These are phyloP conservation scores for Craniophora ligustri DNA, from an alignment of 2,888 invertebrate genomes.

Conservation along the genomic window DNA sequence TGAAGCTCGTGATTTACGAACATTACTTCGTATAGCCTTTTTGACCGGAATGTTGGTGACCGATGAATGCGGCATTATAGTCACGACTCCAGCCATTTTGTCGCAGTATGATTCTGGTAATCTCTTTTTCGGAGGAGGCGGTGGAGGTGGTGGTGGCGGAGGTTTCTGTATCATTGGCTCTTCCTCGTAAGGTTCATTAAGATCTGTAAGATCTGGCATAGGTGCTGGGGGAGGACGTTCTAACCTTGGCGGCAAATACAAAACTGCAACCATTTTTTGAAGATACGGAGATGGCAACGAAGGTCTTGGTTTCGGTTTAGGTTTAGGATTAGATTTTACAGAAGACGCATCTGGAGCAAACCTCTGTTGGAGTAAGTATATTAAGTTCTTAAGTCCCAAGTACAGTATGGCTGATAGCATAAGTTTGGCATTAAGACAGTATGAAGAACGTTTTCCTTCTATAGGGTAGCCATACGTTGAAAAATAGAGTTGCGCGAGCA, in stretches of 20 bases:
- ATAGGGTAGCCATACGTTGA: slow-evolving; percentile 69
- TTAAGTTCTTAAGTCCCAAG: slow-evolving; percentile 72
- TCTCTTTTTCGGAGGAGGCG: slow-evolving; percentile 76
- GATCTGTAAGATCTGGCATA: slow-evolving; percentile 73
- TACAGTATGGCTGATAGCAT: slow-evolving; percentile 78
- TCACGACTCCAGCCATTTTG: slow-evolving; percentile 69
- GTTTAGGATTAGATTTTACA: slow-evolving; percentile 50
- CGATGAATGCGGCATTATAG: slow-evolving; percentile 62
- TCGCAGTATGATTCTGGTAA: slow-evolving; percentile 71
- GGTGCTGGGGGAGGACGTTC: slow-evolving; percentile 67
- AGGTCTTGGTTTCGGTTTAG: slow-evolving; percentile 59
- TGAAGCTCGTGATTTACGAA: slow-evolving; percentile 56
- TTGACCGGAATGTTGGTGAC: slow-evolving; percentile 30
- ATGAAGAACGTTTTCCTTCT: slow-evolving; percentile 68
- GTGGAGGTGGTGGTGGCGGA: slow-evolving; percentile 73
- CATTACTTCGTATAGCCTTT: not conserved
- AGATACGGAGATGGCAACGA: slow-evolving; percentile 75
- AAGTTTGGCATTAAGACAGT: slow-evolving; percentile 73
- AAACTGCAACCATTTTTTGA: slow-evolving; percentile 67
- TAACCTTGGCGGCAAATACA: slow-evolving; percentile 63
- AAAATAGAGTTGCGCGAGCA: slow-evolving; percentile 77
- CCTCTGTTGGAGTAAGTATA: slow-evolving; percentile 65
- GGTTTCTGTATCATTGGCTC: slow-evolving; percentile 65
- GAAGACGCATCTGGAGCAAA: slow-evolving; percentile 65
- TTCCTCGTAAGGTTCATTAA: slow-evolving; percentile 76